Conservation (phyloP, 2,113 vertebrate genomes). For the Saguinus imperator region DNA sequence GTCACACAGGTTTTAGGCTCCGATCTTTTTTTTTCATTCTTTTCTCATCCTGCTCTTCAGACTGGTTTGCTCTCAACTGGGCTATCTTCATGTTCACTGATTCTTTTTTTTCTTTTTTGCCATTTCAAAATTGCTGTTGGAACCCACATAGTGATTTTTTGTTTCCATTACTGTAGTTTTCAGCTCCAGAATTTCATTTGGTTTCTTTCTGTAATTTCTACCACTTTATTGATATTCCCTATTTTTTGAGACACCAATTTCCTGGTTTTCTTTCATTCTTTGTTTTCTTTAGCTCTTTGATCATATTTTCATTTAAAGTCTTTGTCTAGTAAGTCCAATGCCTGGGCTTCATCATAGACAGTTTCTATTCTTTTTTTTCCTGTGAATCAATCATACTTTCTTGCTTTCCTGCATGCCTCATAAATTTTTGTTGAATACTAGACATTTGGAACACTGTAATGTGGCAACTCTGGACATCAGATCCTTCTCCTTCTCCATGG, state of each 20-base stretch:
- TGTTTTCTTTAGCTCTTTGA: neutral
- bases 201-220: neutral
- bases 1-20: neutral
- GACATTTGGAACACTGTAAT: neutral
- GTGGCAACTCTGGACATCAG: neutral
- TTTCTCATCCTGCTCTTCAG: neutral
- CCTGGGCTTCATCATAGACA: neutral
- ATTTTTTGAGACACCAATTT: neutral
- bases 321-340: neutral
- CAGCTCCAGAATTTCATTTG: neutral
- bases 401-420: neutral
- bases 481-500: neutral
- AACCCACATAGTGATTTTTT: neutral
- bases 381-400: neutral
- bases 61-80: neutral
- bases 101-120: neutral
- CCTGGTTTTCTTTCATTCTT: neutral
- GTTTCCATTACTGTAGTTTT: neutral
- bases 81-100: neutral
- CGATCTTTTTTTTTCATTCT: neutral
- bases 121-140: neutral
- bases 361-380: neutral
- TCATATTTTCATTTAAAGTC: neutral
- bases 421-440: neutral
- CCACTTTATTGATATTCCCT: neutral